These are phyloP conservation scores for Staurois parvus DNA, from an alignment of 2,797 vertebrate species.

Conservation along the genomic window DNA sequence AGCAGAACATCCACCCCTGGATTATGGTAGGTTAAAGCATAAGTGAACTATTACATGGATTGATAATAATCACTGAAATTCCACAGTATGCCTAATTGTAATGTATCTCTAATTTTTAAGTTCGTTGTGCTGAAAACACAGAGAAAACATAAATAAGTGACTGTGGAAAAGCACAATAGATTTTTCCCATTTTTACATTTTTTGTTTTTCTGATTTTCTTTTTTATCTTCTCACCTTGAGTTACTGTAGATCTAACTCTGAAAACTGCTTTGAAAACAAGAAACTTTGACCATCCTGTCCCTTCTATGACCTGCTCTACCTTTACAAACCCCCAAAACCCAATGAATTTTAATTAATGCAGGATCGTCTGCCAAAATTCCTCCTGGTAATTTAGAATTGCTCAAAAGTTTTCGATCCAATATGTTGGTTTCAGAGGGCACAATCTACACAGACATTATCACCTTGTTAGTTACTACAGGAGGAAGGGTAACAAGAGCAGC, in stretches of 20 bases:
- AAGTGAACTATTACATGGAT: no score
- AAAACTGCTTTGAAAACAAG: neutral
- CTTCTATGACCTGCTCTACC: conserved; percentile 3
- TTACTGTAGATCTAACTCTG: neutral
- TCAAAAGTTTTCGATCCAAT: conserved; percentile 35
- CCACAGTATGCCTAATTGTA: no score
- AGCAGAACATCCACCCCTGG: no score
- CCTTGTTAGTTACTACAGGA: conserved; percentile 43
- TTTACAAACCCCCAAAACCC: neutral
- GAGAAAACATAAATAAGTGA: no score
- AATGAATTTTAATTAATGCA: conserved; percentile 26
- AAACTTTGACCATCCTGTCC: neutral
- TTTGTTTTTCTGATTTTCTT: no score
- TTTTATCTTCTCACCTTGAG: no score
- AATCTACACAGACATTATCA: conserved; percentile 49
- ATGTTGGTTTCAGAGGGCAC: conserved; percentile 39
- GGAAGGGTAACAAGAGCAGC: conserved; percentile 41
- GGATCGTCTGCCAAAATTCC: conserved; percentile 15
- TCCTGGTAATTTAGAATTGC: conserved; percentile 40
- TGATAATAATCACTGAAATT: no score
- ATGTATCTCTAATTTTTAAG: no score
- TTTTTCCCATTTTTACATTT: no score
- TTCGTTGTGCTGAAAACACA: no score
- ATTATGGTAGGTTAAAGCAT: no score
- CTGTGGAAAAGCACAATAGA: no score